A percentile compares a stretch with the other conserved stretches of the same genome.
Evolutionary conservation across 1,140 invertebrate species (phyloP).

Genomic region (Plectus sambesii): DNA sequence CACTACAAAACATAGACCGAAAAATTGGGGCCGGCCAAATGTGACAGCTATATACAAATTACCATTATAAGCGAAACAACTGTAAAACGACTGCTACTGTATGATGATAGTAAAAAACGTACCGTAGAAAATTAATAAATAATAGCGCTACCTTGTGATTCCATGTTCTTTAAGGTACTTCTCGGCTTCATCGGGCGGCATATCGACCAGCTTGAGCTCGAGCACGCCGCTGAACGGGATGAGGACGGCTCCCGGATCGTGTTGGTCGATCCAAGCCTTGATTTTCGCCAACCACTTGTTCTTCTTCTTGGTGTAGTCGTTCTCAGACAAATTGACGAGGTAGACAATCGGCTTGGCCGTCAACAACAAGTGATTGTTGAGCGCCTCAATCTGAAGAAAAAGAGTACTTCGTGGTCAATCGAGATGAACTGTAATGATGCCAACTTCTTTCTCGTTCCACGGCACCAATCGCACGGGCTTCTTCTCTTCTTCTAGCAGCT

Average conservation of each 20-base stretch:
- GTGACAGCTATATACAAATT: background rate
- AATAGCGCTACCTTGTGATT: constrained; percentile 58
- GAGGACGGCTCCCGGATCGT: constrained; percentile 71
- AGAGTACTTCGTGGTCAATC: background rate
- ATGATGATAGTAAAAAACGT: no score
- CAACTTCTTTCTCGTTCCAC: constrained; percentile 84
- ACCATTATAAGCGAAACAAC: no score
- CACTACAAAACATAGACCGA: no score
- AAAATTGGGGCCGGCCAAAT: no score
- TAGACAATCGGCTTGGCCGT: constrained; percentile 98
- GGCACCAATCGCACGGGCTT: constrained; percentile 80
- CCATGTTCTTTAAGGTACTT: constrained; percentile 67
- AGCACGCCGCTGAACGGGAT: constrained; percentile 72
- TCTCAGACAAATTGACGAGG: constrained; percentile 90
- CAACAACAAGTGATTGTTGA: constrained; percentile 91
- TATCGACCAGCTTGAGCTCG: constrained; percentile 73
- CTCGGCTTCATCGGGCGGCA: constrained; percentile 64
- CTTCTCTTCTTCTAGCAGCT: constrained; percentile 71
- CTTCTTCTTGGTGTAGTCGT: constrained; percentile 86
- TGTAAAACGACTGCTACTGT: no score
- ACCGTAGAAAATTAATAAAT: no score
- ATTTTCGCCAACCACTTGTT: constrained; percentile 77
- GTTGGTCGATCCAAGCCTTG: constrained; percentile 96
- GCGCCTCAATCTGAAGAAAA: constrained; percentile 64
- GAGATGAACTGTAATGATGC: constrained; percentile 28